Percentiles rank a stretch among this genome's conserved stretches.
Evolutionary conservation across 2,797 vertebrate genomes (phyloP).

Genomic region (Bradypodion pumilum): DNA sequence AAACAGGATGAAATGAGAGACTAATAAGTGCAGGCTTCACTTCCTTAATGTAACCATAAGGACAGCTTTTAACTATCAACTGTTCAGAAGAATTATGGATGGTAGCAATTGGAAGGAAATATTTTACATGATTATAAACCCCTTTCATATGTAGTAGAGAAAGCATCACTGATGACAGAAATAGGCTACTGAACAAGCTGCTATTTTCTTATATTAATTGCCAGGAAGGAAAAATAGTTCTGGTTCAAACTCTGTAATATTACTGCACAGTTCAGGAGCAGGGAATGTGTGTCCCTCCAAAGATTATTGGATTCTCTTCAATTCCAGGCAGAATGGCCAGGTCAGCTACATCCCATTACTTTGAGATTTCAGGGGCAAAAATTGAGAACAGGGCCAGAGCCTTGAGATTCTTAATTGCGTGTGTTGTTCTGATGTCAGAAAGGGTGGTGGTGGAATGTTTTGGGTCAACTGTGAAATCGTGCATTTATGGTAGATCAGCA

Average conservation of each 20-base stretch:
- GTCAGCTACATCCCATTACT: no score
- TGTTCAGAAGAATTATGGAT: conserved; percentile 19
- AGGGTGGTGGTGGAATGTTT: no score
- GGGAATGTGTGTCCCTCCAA: background rate
- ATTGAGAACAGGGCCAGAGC: no score
- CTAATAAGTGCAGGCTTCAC: conserved; percentile 72
- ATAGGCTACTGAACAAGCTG: background rate
- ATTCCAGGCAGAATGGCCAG: no score
- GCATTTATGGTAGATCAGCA: no score
- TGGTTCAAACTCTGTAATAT: background rate
- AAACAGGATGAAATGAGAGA: conserved; percentile 67
- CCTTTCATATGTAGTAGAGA: no score
- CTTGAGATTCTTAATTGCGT: no score
- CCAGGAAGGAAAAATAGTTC: background rate
- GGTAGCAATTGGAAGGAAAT: conserved; percentile 35
- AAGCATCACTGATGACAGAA: background rate
- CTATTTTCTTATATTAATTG: background rate
- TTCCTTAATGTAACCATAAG: conserved; percentile 55
- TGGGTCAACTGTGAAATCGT: no score
- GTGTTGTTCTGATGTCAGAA: no score
- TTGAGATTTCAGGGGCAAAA: no score
- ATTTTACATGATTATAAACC: conserved; percentile 4
- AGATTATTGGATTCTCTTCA: background rate
- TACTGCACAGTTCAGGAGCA: background rate
- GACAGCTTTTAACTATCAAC: conserved; percentile 56